A percentile compares a stretch with the other conserved stretches of the same genome.
Conservation (phyloP, 2,797 vertebrate species). For the Cyclopterus lumpus region DNA sequence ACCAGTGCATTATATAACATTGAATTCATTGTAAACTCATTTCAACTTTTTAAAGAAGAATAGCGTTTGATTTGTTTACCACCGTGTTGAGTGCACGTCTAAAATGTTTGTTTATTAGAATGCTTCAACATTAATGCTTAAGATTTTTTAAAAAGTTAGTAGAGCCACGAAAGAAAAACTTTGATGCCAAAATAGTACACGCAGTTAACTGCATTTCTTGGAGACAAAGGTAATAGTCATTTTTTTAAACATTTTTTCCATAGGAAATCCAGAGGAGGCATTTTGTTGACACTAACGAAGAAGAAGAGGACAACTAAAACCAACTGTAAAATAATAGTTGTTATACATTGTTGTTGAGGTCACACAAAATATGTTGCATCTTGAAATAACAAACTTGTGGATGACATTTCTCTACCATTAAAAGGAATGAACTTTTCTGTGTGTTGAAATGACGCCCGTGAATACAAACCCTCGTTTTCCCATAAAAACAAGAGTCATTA, state of each 20-base stretch:
- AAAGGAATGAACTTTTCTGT: conserved; percentile 12
- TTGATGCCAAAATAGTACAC: not conserved
- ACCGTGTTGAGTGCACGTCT: not conserved
- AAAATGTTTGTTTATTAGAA: not conserved
- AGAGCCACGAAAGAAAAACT: not conserved
- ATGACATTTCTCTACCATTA: conserved; percentile 23
- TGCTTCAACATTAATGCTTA: not conserved
- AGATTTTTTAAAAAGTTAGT: not conserved
- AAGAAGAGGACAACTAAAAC: not conserved
- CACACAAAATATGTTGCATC: not conserved
- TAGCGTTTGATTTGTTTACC: not conserved
- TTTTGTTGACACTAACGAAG: not conserved
- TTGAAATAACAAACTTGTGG: not conserved
- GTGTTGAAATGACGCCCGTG: not conserved
- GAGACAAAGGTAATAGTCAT: conserved; percentile 1
- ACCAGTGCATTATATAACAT: not conserved
- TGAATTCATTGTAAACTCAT: not conserved
- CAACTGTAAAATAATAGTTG: not conserved
- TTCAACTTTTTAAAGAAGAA: not conserved
- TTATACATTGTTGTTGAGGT: not conserved
- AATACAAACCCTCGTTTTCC: conserved; percentile 13
- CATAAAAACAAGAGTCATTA: conserved; percentile 45
- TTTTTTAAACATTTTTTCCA: not conserved
- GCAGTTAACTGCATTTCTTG: not conserved
- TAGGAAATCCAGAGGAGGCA: conserved; percentile 26